phyloP scores from a whole-genome alignment of 2,797 vertebrate genomes.

The Phoxinus dragarum region DNA sequence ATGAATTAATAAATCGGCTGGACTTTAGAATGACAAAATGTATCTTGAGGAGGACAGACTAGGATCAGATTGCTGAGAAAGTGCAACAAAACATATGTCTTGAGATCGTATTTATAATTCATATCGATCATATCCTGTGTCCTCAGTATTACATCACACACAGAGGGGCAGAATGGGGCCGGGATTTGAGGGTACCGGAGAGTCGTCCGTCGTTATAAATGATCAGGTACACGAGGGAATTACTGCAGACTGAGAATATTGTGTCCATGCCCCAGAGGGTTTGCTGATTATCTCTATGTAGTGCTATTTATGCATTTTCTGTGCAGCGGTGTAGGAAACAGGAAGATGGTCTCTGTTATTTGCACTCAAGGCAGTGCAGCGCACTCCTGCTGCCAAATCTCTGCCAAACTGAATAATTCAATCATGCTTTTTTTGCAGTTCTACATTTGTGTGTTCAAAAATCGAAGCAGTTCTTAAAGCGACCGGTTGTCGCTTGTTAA shows the following conservation, averaged over 20 bases:
- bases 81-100: conserved; percentile 57
- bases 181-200: conserved; percentile 42
- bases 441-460: conserved; percentile 77
- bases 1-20: conserved; percentile 58
- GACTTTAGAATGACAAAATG: conserved; percentile 55
- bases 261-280: conserved; percentile 73
- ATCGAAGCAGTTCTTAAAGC: conserved; percentile 75
- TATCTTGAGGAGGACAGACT: conserved; percentile 51
- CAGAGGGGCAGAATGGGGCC: conserved; percentile 58
- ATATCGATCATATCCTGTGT: conserved; percentile 75
- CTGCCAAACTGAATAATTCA: conserved; percentile 87
- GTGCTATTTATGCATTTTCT: conserved; percentile 85
- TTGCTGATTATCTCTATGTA: conserved; percentile 73
- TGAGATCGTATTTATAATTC: conserved; percentile 59
- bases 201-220: conserved; percentile 63
- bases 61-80: conserved; percentile 52
- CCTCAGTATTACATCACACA: conserved; percentile 71
- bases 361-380: conserved; percentile 82
- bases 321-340: conserved; percentile 84
- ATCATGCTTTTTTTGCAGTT: conserved; percentile 72
- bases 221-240: conserved; percentile 75
- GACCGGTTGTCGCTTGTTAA: conserved; percentile 68
- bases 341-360: conserved; percentile 71
- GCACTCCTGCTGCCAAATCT: conserved; percentile 80
- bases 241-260: conserved; percentile 79